Conservation (phyloP, 2,113 vertebrate species). For the Varanus salvator region DNA sequence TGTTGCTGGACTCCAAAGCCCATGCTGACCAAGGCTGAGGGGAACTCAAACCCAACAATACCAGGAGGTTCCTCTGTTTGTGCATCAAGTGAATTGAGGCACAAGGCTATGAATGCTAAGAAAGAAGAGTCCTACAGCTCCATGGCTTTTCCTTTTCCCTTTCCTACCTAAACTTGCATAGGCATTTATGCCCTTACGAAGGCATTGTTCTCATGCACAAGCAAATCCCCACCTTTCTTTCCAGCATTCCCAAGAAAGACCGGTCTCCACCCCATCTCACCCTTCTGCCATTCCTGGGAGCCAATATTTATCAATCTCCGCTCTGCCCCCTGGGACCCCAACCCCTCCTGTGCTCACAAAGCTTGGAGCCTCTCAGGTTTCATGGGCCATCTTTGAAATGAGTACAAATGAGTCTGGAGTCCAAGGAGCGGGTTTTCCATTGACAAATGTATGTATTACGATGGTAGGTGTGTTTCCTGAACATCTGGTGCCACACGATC, state of each 20-base stretch:
- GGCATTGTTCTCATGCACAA: fast-evolving
- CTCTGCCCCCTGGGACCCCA: neutral
- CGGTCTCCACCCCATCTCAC: neutral
- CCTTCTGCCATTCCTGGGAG: neutral
- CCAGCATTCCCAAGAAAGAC: neutral
- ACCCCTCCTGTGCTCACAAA: neutral
- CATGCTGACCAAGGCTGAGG: no score
- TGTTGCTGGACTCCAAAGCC: no score
- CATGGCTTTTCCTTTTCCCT: no score
- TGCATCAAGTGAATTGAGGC: no score
- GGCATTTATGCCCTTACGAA: fast-evolving
- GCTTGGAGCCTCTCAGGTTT: constrained; percentile 27
- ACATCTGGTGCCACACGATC: constrained; percentile 31
- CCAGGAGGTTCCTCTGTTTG: no score
- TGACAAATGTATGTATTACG: neutral
- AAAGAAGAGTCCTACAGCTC: no score
- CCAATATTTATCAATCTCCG: neutral
- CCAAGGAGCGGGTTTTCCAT: constrained; percentile 24
- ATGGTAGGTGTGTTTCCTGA: constrained; percentile 14
- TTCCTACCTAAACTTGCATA: no score
- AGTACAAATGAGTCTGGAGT: constrained; percentile 40
- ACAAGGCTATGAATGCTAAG: no score
- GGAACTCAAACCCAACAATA: no score
- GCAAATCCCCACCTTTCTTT: neutral
- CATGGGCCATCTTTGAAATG: constrained; percentile 25